A percentile compares a stretch with the other conserved stretches of the same genome.
Conservation (phyloP, 2,797 vertebrate species). For the Lacerta viridis region DNA sequence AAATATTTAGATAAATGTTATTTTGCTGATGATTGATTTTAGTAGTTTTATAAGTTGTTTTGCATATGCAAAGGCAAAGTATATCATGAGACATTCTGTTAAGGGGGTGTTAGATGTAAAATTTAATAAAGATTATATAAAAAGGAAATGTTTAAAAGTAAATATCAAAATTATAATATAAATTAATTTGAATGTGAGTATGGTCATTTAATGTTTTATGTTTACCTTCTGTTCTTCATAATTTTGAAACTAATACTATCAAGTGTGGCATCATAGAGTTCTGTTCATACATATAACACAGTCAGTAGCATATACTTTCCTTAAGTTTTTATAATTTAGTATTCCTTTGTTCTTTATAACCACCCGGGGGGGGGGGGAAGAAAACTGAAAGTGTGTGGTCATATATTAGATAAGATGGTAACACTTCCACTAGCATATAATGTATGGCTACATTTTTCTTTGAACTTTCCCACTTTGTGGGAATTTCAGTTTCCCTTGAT, state of each 20-base stretch:
- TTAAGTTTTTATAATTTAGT: not conserved
- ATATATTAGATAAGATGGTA: not conserved
- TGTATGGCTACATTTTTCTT: constrained; percentile 7
- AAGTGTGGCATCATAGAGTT: not conserved
- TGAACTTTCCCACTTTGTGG: not conserved
- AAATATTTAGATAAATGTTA: not conserved
- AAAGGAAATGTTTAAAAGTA: not conserved
- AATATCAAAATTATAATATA: not conserved
- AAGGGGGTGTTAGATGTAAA: no score
- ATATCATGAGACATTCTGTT: no score
- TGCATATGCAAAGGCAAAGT: not conserved
- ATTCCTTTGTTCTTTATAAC: not conserved
- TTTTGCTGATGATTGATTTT: not conserved
- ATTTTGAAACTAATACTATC: not conserved
- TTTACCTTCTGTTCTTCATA: not conserved
- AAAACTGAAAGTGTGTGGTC: not conserved
- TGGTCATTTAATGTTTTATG: not conserved
- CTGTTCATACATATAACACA: not conserved
- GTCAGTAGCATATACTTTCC: not conserved
- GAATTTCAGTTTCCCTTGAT: not conserved
- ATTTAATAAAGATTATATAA: no score
- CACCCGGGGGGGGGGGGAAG: no score
- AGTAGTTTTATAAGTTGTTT: not conserved
- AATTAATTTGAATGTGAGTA: not conserved
- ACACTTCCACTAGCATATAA: not conserved